These are phyloP conservation scores for Xanthia togata DNA, from an alignment of 2,888 invertebrate genomes.

Conservation along the genomic window DNA sequence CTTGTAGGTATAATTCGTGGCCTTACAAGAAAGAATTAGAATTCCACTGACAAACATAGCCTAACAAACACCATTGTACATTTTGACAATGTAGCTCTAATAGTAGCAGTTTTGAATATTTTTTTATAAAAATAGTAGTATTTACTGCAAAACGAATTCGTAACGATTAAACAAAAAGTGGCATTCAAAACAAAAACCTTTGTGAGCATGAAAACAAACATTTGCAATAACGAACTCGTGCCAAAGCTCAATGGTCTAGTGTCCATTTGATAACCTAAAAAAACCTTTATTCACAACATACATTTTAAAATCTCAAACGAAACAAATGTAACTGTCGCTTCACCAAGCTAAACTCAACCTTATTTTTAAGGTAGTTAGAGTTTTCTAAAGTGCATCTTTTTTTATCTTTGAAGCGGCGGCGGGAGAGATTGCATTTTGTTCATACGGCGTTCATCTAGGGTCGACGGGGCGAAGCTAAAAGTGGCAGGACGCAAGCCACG, in stretches of 20 bases:
- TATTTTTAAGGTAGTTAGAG: constrained; percentile 54
- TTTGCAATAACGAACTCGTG: constrained; percentile 18
- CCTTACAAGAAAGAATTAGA: no score
- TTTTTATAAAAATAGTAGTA: background rate
- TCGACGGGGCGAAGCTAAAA: constrained; percentile 73
- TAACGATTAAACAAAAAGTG: constrained; percentile 17
- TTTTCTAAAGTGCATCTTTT: constrained; percentile 58
- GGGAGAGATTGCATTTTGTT: constrained; percentile 83
- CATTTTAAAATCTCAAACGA: constrained; percentile 73
- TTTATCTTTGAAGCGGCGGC: constrained; percentile 76
- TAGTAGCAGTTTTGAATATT: no score
- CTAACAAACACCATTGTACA: no score
- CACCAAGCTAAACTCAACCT: constrained; percentile 51
- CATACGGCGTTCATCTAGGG: constrained; percentile 81
- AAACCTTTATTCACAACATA: constrained; percentile 68
- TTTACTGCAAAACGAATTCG: constrained; percentile 11
- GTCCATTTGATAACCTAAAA: constrained; percentile 69
- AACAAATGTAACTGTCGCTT: constrained; percentile 20
- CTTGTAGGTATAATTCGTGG: no score
- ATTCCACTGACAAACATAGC: no score
- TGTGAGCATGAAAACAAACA: constrained; percentile 34
- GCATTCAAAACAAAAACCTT: background rate
- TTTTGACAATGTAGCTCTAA: no score
- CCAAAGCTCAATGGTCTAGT: constrained; percentile 49
- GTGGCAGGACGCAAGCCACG: constrained; percentile 58